Percentiles rank a stretch among this genome's conserved stretches.
phyloP scores from a whole-genome alignment of 2,888 invertebrate species.

The Caenorhabditis sp. region DNA sequence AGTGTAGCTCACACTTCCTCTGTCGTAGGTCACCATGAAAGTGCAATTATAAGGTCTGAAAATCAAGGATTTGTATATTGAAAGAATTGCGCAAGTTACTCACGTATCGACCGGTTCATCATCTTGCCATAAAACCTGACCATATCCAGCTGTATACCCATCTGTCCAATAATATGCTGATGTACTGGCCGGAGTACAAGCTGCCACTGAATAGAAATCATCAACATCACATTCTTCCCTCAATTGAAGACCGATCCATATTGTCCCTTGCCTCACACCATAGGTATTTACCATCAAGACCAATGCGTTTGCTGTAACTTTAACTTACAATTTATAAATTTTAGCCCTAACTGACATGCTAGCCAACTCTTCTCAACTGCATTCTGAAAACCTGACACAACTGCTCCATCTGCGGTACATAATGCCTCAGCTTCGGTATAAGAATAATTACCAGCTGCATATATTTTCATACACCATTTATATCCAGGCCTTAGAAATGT shows the following conservation, averaged over 20 bases:
- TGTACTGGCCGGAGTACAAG: neutral
- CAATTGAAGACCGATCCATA: neutral
- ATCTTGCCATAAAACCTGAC: neutral
- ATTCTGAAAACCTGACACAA: neutral
- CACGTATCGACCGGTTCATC: neutral
- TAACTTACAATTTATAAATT: too few relatives aligned
- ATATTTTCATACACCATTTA: neutral
- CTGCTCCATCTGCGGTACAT: neutral
- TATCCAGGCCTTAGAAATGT: neutral
- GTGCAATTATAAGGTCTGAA: too few relatives aligned
- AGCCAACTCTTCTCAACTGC: too few relatives aligned
- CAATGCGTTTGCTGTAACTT: too few relatives aligned
- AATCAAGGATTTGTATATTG: too few relatives aligned
- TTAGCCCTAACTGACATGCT: too few relatives aligned
- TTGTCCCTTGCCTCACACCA: too few relatives aligned
- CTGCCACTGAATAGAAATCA: neutral
- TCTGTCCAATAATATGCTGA: neutral
- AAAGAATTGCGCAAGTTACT: too few relatives aligned
- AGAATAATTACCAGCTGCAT: neutral
- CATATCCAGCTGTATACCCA: neutral
- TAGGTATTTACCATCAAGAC: too few relatives aligned
- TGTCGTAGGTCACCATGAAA: too few relatives aligned
- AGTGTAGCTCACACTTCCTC: too few relatives aligned
- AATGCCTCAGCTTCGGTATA: neutral
- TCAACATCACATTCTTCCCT: neutral